A percentile compares a stretch with the other conserved stretches of the same genome.
These are phyloP conservation scores for Tympanuchus pallidicinctus DNA, from an alignment of 2,113 vertebrate genomes.

Conservation along the genomic window DNA sequence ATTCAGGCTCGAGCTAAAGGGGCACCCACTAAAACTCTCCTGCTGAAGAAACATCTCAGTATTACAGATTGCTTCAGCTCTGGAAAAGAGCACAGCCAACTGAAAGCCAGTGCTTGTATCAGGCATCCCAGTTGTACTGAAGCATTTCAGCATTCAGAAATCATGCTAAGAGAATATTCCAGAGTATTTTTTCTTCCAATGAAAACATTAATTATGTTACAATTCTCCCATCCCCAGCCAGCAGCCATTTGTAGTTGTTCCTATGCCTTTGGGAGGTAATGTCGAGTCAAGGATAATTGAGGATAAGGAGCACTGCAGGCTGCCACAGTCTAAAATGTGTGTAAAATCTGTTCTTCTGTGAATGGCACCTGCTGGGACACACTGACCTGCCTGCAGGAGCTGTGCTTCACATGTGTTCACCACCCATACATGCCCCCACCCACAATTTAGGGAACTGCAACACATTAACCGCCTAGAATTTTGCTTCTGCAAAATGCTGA, in stretches of 20 bases:
- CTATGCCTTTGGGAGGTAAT: too few relatives aligned
- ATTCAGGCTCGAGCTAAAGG: too few relatives aligned
- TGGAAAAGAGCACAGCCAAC: background rate
- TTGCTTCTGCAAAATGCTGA: background rate
- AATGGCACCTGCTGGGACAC: background rate
- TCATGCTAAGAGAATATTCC: background rate
- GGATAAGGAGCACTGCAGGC: background rate
- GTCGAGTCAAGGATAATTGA: background rate
- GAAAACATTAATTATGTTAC: background rate
- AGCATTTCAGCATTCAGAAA: background rate
- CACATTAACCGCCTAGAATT: background rate
- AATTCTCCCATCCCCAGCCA: background rate
- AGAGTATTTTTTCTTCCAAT: background rate
- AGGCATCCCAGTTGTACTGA: background rate
- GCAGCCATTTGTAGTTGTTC: background rate
- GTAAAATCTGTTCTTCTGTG: too few relatives aligned
- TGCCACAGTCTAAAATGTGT: background rate
- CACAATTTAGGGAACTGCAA: background rate
- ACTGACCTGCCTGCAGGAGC: background rate
- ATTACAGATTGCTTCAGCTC: background rate
- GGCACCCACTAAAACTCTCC: background rate
- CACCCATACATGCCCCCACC: background rate
- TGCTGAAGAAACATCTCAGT: background rate
- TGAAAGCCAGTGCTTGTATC: background rate
- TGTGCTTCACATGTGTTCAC: accelerated